Conservation (phyloP, 2,888 invertebrate species). For the Drosophila neotestacea region DNA sequence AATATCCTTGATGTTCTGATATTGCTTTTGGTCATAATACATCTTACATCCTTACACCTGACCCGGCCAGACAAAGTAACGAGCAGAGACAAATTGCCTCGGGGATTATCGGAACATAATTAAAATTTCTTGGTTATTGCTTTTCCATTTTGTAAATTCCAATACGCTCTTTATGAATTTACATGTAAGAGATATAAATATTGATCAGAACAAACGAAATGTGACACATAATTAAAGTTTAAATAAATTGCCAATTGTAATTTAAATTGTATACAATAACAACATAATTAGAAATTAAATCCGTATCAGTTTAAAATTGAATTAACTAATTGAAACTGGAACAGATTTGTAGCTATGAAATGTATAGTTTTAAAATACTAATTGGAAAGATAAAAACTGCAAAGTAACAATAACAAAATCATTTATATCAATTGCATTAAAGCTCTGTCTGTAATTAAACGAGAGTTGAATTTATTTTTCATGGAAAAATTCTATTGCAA, state of each 20-base stretch:
- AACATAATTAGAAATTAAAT: slow-evolving; percentile 10
- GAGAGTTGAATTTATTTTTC: too few relatives aligned
- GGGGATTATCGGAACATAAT: slow-evolving; percentile 39
- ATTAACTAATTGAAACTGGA: not conserved
- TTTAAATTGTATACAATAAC: not conserved
- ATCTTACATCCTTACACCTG: not conserved
- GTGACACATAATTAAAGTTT: slow-evolving; percentile 18
- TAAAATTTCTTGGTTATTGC: slow-evolving; percentile 41
- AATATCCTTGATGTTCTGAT: slow-evolving; percentile 49
- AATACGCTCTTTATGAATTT: not conserved
- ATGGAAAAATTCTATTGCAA: too few relatives aligned
- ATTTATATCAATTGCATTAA: too few relatives aligned
- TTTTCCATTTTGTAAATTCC: slow-evolving; percentile 9
- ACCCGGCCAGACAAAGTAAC: slow-evolving; percentile 8
- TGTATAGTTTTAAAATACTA: too few relatives aligned
- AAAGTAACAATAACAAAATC: too few relatives aligned
- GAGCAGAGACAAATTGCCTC: slow-evolving; percentile 16
- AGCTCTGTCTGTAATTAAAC: too few relatives aligned
- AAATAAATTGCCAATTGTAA: slow-evolving; percentile 12
- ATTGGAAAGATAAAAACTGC: too few relatives aligned
- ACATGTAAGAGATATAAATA: slow-evolving; percentile 1
- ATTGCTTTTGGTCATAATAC: slow-evolving; percentile 24
- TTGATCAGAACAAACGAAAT: slow-evolving; percentile 4
- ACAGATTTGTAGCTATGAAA: too few relatives aligned
- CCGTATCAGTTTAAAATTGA: not conserved